These are phyloP conservation scores for Sorex maritimensis DNA, from an alignment of 2,797 vertebrate species.

Conservation along the genomic window DNA sequence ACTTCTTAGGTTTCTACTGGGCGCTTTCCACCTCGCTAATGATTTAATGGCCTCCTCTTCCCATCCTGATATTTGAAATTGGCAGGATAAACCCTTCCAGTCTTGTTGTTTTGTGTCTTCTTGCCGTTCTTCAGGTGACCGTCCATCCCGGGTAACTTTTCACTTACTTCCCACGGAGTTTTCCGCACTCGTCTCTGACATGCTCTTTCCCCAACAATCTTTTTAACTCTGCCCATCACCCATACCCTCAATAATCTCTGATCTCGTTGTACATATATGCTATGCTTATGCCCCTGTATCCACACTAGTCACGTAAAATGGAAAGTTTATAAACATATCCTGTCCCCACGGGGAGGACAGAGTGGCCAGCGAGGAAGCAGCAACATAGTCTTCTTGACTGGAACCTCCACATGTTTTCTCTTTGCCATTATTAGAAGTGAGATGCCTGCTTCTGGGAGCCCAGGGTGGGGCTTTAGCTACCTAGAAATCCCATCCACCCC, in stretches of 20 bases:
- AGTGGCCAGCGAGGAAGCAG: neutral
- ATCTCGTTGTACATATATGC: too few species aligned
- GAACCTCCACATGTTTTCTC: neutral
- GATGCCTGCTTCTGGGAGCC: neutral
- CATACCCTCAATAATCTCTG: neutral
- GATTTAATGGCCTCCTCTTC: neutral
- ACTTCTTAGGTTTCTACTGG: neutral
- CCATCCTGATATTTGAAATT: neutral
- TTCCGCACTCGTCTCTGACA: neutral
- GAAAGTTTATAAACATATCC: neutral
- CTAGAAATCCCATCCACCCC: neutral
- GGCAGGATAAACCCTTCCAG: neutral
- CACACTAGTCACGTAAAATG: too few species aligned
- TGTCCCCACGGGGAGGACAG: neutral
- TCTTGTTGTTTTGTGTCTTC: neutral
- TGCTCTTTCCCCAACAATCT: neutral
- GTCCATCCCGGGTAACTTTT: neutral
- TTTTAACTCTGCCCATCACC: neutral
- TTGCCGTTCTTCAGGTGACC: neutral
- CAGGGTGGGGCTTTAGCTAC: too few species aligned
- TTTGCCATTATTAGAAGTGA: neutral
- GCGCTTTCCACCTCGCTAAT: neutral
- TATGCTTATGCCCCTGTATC: neutral
- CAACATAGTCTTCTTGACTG: neutral
- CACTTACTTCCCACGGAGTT: neutral